Evolutionary conservation across 2,888 invertebrate species (phyloP), one percentile per base, ranked within the genome.

Genomic region (Timandra comae): DNA sequence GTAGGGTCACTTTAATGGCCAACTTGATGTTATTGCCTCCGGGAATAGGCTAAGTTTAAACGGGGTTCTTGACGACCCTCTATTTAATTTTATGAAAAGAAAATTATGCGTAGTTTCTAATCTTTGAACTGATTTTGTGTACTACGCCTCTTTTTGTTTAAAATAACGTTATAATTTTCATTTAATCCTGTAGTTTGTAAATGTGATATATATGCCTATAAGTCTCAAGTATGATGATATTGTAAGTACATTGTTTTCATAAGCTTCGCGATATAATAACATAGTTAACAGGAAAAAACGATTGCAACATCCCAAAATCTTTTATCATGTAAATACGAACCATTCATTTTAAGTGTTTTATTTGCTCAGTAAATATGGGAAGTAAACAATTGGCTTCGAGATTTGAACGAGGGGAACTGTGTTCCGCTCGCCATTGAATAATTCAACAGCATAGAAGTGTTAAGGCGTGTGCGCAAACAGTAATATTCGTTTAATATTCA

Each of bases 401-500:
- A 38, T 47, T 47, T 50, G 41, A 36, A 47, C 36, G 47, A 50
- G 49, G 42, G 35, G 46, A 40, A 49, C 46, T 42, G 45, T 41
- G 50, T 49, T 56, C 56, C 51, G 51, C 48, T 52, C 31, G 44
- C 57, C 54, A 42, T 52, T 82, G 80, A 82, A 82, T 81, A 49
- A 81, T 84, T 80, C 77, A 81, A 52, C 52, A 57, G 46, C 49
- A 52, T 59, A 59, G 60, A 72, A 72, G 72, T 72, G 71, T 78
- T 68, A 62, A 73, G 63, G 59, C 64, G 64, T 73, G 67, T 69
- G 67, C 71, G 58, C 66, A 73, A 78, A 76, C 72, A 70, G 56
- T 71, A 66, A 75, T 77, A 75, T 73, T 65, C 68, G 54, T 75
- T 75, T 69, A 78, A 75, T 80, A 80, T 81, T 80, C 65, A 77